phyloP scores from a whole-genome alignment of 2,113 vertebrate genomes.

The Plotosus lineatus region DNA sequence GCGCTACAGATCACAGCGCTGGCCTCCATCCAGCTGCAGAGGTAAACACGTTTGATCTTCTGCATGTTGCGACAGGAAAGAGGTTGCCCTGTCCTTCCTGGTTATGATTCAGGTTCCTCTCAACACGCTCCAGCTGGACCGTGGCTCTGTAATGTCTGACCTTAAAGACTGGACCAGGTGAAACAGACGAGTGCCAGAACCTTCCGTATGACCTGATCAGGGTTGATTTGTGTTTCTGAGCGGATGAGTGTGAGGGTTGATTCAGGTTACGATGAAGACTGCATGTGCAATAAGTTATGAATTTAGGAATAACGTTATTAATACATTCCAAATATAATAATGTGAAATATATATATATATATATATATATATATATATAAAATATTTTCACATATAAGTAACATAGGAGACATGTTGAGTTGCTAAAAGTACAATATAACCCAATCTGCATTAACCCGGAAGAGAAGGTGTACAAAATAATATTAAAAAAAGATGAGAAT shows the following conservation, averaged over 20 bases:
- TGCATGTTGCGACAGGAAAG: slow-evolving; percentile 48
- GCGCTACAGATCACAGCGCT: slow-evolving; percentile 16
- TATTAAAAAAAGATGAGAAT: slow-evolving; percentile 1
- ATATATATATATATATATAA: no score
- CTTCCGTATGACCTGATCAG: slow-evolving; percentile 25
- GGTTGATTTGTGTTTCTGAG: background rate
- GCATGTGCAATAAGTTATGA: background rate
- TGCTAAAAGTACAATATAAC: background rate
- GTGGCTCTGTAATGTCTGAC: slow-evolving; percentile 17
- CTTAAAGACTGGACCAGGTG: slow-evolving; percentile 25
- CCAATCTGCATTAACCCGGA: background rate
- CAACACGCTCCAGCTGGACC: slow-evolving; percentile 46
- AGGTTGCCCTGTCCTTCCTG: slow-evolving; percentile 45
- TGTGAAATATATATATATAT: no score
- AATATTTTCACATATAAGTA: no score
- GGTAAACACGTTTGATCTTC: slow-evolving; percentile 45
- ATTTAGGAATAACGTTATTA: no score
- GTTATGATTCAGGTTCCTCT: slow-evolving; percentile 39
- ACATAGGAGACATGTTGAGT: background rate
- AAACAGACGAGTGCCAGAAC: slow-evolving; percentile 39
- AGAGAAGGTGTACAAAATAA: background rate
- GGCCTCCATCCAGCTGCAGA: slow-evolving; percentile 23
- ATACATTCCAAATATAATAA: no score
- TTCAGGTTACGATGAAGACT: background rate
- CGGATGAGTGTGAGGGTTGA: background rate